Evolutionary conservation across 2,888 invertebrate species (phyloP).

Genomic region (Nemoura dubitans): DNA sequence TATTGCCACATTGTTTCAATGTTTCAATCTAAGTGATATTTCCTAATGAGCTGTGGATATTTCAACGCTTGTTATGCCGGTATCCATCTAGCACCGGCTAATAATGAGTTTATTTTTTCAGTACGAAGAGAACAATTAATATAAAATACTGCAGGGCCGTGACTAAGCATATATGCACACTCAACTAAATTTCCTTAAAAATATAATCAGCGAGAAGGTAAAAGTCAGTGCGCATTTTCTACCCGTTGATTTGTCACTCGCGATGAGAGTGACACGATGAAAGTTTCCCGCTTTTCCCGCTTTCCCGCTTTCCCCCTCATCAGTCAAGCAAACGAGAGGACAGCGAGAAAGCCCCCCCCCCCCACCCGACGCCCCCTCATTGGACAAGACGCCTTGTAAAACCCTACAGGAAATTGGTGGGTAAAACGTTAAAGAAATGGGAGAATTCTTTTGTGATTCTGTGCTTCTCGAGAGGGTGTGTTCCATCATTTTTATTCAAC

Average conservation of each 20-base stretch:
- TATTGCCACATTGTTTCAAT: too few species aligned
- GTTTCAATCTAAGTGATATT: too few species aligned
- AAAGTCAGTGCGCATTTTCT: background rate
- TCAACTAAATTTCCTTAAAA: background rate
- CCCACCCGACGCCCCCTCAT: constrained; percentile 15
- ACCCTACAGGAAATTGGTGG: constrained; percentile 46
- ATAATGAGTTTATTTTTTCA: too few species aligned
- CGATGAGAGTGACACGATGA: background rate
- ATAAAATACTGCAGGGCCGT: background rate
- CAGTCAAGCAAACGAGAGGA: constrained; percentile 7
- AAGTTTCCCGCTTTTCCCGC: background rate
- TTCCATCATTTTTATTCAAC: constrained; percentile 14
- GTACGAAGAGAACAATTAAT: too few species aligned
- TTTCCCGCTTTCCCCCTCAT: background rate
- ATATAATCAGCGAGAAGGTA: background rate
- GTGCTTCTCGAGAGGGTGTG: background rate
- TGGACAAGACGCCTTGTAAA: constrained; percentile 28
- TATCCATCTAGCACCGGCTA: too few species aligned
- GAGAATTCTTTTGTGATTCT: constrained; percentile 30
- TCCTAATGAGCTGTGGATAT: too few species aligned
- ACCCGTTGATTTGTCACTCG: background rate
- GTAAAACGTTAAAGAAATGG: constrained; percentile 44
- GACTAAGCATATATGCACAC: background rate
- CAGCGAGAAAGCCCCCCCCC: constrained; percentile 38
- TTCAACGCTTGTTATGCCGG: too few species aligned